A percentile compares a stretch with the other conserved stretches of the same genome.
Conservation (phyloP, 2,888 invertebrate species). For the Dolomedes plantarius region DNA sequence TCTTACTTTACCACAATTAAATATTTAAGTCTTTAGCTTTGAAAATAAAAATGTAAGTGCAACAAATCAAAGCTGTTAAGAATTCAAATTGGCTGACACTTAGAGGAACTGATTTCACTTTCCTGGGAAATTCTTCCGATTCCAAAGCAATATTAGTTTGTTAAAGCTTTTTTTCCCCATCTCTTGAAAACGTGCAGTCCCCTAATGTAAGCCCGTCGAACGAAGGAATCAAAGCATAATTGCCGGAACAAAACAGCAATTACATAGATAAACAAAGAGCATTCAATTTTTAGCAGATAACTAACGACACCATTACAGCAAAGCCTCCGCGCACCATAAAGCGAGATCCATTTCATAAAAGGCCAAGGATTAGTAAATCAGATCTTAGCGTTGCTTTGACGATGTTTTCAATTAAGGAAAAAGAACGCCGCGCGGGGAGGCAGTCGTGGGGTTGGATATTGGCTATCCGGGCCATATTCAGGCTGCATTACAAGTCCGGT, state of each 20-base stretch:
- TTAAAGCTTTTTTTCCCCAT: too few relatives aligned
- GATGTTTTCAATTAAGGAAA: conserved; percentile 63
- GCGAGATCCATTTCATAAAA: conserved; percentile 31
- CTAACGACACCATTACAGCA: conserved; percentile 38
- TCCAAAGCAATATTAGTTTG: too few relatives aligned
- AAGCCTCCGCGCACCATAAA: conserved; percentile 37
- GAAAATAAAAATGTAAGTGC: too few relatives aligned
- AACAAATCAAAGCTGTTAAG: too few relatives aligned
- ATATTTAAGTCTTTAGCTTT: too few relatives aligned
- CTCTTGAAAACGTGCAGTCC: too few relatives aligned
- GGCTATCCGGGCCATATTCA: conserved; percentile 21
- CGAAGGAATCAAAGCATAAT: too few relatives aligned
- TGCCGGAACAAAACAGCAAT: conserved; percentile 20
- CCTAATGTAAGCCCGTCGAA: too few relatives aligned
- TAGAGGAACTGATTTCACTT: too few relatives aligned
- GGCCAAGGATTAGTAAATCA: conserved; percentile 63
- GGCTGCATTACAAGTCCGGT: conserved; percentile 53
- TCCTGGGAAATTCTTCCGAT: too few relatives aligned
- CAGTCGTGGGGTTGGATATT: conserved; percentile 18
- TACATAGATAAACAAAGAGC: conserved; percentile 22
- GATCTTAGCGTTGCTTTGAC: conserved; percentile 13
- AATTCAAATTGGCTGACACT: too few relatives aligned
- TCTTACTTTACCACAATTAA: too few relatives aligned
- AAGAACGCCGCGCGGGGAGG: conserved; percentile 2
- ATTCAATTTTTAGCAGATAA: conserved; percentile 52